phyloP scores from a whole-genome alignment of 2,797 vertebrate genomes.

The Graptemys geographica region DNA sequence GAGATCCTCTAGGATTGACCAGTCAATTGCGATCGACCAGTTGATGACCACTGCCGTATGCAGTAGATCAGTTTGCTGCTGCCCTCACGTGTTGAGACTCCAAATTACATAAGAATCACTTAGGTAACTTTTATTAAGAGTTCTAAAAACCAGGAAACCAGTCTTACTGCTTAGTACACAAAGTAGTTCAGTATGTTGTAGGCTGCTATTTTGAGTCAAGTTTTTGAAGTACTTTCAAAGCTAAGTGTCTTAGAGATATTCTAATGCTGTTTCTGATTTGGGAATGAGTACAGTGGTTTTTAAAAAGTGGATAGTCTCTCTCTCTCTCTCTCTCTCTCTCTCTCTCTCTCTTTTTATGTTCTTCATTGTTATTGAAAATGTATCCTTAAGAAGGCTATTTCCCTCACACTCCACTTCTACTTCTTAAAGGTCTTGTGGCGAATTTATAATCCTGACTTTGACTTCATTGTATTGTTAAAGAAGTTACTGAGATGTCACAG shows the following conservation, averaged over 20 bases:
- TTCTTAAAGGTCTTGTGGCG: background rate
- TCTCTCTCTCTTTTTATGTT: background rate
- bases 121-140: background rate
- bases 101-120: background rate
- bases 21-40: too few species aligned
- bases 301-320: background rate
- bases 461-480: background rate
- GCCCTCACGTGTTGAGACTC: background rate
- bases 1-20: too few species aligned
- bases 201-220: background rate
- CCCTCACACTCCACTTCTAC: background rate
- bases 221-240: background rate
- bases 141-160: background rate
- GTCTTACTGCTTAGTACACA: background rate
- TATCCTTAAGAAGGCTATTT: background rate
- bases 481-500: background rate
- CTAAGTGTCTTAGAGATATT: background rate
- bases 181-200: background rate
- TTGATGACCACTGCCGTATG: background rate
- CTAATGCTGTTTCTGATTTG: background rate
- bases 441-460: background rate
- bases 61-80: background rate
- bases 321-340: accelerated
- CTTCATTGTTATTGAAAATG: background rate
- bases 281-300: background rate